These are phyloP conservation scores for Mycteria americana DNA, from an alignment of 2,797 vertebrate genomes.

Conservation along the genomic window DNA sequence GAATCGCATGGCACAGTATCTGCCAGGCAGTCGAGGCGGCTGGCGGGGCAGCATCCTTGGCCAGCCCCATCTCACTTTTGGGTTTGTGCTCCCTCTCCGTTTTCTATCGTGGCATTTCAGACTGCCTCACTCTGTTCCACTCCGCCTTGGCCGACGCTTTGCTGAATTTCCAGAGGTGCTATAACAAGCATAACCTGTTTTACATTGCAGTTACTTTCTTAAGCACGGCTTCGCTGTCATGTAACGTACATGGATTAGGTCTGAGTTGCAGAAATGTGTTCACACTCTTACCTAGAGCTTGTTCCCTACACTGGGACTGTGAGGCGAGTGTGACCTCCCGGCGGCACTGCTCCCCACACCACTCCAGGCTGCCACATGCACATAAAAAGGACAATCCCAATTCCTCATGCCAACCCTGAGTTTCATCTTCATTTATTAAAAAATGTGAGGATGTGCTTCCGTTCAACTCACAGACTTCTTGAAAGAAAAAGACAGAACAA, in stretches of 20 bases:
- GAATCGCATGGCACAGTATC: accelerated
- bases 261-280: neutral
- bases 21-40: accelerated
- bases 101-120: neutral
- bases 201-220: neutral
- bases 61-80: neutral
- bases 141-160: neutral
- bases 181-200: neutral
- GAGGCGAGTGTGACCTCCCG: neutral
- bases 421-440: neutral
- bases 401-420: accelerated
- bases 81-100: neutral
- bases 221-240: accelerated
- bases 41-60: neutral
- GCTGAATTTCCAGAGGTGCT: neutral
- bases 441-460: neutral
- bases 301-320: neutral
- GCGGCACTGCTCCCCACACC: no score
- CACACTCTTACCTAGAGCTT: neutral
- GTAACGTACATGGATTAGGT: accelerated
- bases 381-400: neutral
- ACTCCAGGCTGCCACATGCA: neutral
- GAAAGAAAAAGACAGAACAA: neutral
- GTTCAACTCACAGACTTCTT: neutral
- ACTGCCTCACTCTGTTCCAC: neutral